Conservation (phyloP, 2,797 vertebrate species). For the Crocidura indochinensis region DNA sequence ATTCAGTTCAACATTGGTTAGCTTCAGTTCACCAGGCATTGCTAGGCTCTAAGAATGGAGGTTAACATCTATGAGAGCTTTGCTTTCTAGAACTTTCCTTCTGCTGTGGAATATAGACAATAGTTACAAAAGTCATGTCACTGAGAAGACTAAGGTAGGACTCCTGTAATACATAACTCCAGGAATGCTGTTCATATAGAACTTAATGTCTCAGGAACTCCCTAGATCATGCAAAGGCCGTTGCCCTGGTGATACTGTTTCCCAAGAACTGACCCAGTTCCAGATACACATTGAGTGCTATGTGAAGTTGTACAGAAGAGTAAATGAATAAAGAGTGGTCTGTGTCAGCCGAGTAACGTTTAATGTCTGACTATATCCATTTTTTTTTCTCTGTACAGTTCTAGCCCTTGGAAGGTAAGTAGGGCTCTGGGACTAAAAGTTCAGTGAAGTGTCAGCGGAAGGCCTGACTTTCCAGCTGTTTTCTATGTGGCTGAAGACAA, state of each 20-base stretch:
- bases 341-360: not conserved
- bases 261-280: not conserved
- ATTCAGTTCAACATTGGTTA: no score
- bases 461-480: no score
- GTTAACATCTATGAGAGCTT: not conserved
- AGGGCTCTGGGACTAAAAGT: not conserved
- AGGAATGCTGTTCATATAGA: not conserved
- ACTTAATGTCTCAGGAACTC: no score
- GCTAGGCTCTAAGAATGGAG: not conserved
- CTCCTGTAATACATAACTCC: not conserved
- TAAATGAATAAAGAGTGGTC: not conserved
- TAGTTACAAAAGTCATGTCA: not conserved
- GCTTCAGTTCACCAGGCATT: not conserved
- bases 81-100: constrained; percentile 14
- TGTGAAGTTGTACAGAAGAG: not conserved
- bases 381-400: not conserved
- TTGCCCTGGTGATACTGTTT: not conserved
- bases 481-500: not conserved
- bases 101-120: not conserved
- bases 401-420: not conserved
- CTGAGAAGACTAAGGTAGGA: not conserved
- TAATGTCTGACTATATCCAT: not conserved
- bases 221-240: not conserved
- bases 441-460: not conserved
- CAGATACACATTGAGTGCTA: not conserved